Conservation (phyloP, 1,140 invertebrate species). For the Parasteatoda tepidariorum region DNA sequence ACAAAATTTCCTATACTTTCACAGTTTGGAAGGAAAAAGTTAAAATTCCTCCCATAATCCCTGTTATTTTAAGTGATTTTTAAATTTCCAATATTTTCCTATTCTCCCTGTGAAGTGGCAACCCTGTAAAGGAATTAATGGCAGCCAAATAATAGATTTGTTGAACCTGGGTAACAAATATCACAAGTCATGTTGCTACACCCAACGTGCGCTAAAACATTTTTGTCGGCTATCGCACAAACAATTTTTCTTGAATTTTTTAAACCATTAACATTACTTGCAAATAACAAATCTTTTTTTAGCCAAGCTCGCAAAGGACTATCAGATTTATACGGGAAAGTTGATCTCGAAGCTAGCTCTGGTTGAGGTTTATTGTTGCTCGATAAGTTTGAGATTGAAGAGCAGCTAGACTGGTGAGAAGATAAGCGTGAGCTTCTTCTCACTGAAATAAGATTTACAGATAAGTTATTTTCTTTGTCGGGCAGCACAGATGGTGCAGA, state of each 20-base stretch:
- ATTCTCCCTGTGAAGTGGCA: too few species aligned
- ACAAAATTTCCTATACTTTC: too few species aligned
- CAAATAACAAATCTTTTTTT: constrained; percentile 10
- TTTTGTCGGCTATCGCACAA: constrained; percentile 33
- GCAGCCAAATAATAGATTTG: constrained; percentile 45
- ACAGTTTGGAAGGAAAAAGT: too few species aligned
- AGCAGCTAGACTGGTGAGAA: background rate
- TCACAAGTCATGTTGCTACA: constrained; percentile 57
- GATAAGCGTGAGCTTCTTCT: background rate
- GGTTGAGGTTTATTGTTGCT: background rate
- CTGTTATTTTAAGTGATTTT: too few species aligned
- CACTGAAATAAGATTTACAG: background rate
- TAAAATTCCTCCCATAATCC: too few species aligned
- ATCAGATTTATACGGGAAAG: background rate
- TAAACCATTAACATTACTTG: constrained; percentile 4
- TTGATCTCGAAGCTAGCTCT: background rate
- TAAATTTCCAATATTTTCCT: too few species aligned
- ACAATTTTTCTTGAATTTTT: constrained; percentile 27
- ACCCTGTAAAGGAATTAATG: background rate
- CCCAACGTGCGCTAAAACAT: constrained; percentile 49
- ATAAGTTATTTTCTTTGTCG: background rate
- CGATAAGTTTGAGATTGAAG: background rate
- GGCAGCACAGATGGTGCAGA: background rate
- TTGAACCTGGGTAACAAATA: constrained; percentile 46
- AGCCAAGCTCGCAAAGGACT: constrained; percentile 32